Percentiles rank a stretch among this genome's conserved stretches.
phyloP scores from a whole-genome alignment of 2,113 vertebrate genomes.

The Pelecanoides urinatrix region DNA sequence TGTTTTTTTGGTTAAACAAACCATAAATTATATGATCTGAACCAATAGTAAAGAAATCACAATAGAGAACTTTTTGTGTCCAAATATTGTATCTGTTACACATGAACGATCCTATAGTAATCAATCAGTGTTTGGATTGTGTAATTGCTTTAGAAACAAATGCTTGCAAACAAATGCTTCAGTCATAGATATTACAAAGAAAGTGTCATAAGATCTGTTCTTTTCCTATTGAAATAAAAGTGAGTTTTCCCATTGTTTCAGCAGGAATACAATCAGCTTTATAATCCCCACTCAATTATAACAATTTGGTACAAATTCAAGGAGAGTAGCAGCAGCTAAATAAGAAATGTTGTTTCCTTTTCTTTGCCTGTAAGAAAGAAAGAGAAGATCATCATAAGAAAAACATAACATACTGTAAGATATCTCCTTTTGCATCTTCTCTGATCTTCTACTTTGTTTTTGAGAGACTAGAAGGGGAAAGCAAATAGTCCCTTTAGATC shows the following conservation, averaged over 20 bases:
- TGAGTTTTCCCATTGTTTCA: background rate
- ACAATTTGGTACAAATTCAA: background rate
- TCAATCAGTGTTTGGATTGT: background rate
- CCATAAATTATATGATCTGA: background rate
- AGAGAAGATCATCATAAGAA: background rate
- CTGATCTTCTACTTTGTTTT: slow-evolving; percentile 18
- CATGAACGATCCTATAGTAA: background rate
- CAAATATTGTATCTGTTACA: background rate
- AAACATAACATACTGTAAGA: background rate
- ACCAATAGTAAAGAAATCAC: background rate
- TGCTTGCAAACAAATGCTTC: slow-evolving; percentile 2
- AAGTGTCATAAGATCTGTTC: background rate
- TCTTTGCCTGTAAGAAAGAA: background rate
- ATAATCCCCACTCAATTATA: background rate
- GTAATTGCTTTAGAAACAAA: slow-evolving; percentile 12
- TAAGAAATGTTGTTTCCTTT: background rate
- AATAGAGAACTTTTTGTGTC: background rate
- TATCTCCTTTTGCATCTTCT: background rate
- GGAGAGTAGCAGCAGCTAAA: background rate
- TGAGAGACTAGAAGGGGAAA: background rate
- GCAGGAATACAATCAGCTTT: background rate
- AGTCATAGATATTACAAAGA: background rate
- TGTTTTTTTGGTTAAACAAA: background rate
- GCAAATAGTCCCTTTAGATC: background rate
- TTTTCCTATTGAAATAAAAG: background rate